Evolutionary conservation across 2,888 invertebrate genomes (phyloP), one percentile per base, ranked within the genome.

Genomic region (Acanthoscelides obtectus): DNA sequence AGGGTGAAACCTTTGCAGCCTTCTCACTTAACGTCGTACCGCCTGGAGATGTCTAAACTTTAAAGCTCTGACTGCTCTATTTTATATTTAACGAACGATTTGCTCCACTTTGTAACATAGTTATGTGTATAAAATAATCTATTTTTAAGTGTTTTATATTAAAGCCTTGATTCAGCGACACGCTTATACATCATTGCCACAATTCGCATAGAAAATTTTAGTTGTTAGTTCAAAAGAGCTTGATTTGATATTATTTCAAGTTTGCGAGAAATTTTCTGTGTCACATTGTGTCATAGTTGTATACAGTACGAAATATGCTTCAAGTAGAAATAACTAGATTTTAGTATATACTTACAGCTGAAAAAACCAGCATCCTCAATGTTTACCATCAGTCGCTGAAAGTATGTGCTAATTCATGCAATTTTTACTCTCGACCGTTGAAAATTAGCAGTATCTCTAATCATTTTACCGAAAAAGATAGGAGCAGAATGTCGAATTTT

Each of bases 1-100:
- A 94, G 86, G 94, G 94, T 77, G 95, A 95, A 86, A 90, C 92
- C 70, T 89, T 91, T 73, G 91, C 94, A 70, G 93, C 96, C 78
- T 96, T 96, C 89, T 94, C 96, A 75, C 88, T 96, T 67, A 96
- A 96, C 87, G 94, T 96, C 76, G 87, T 87, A 79, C 84, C 86
- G 79, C 81, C 87, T 73, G 87, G 87, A 81, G 88, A 89, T 80
- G 84, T 87, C 78, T 87, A 76, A 67, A 72, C 22, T 68, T n/a
- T n/a, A 68, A 73, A 86, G 79, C 79, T 75, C 79, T 80, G 79
- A 80, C 77, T 77, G 76, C 75, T 74, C 22, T 66, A 21, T 21
- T 8, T 20, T 66, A 66, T 19, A 66, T 66, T 66, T 66, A 66
- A 66, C 66, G 66, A 66, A 66, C 66, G 66, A 66, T 21, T 84